phyloP scores from a whole-genome alignment of 2,888 invertebrate genomes.

The Atherix ibis region DNA sequence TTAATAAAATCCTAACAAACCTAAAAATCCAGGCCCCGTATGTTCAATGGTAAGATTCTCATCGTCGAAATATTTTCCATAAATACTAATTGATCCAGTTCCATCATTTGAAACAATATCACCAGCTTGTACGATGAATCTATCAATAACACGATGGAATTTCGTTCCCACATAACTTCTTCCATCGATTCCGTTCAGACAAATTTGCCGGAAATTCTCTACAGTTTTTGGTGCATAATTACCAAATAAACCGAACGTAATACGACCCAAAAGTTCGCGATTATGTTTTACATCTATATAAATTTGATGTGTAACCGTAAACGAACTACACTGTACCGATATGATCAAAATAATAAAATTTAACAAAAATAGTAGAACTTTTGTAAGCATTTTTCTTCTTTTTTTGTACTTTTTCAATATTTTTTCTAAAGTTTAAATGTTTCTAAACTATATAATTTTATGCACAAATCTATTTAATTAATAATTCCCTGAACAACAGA shows the following conservation, averaged over 20 bases:
- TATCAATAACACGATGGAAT: conserved; percentile 74
- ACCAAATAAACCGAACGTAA: conserved; percentile 81
- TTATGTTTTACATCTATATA: conserved; percentile 67
- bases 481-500: too few species aligned
- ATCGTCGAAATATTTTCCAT: conserved; percentile 70
- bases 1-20: too few species aligned
- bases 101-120: conserved; percentile 68
- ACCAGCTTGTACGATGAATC: conserved; percentile 89
- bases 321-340: conserved; percentile 38
- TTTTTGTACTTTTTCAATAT: not conserved
- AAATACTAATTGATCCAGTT: conserved; percentile 69
- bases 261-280: conserved; percentile 53
- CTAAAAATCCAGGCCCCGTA: conserved; percentile 64
- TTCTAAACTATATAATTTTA: too few species aligned
- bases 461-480: too few species aligned
- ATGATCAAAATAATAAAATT: conserved; percentile 5
- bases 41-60: conserved; percentile 74
- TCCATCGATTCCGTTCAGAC: conserved; percentile 57
- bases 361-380: not conserved
- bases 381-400: conserved; percentile 1
- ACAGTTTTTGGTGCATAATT: conserved; percentile 72
- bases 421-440: too few species aligned
- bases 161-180: conserved; percentile 60
- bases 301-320: conserved; percentile 62
- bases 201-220: conserved; percentile 71